Conservation (phyloP, 2,888 invertebrate species). For the Gandaritis pyraliata region DNA sequence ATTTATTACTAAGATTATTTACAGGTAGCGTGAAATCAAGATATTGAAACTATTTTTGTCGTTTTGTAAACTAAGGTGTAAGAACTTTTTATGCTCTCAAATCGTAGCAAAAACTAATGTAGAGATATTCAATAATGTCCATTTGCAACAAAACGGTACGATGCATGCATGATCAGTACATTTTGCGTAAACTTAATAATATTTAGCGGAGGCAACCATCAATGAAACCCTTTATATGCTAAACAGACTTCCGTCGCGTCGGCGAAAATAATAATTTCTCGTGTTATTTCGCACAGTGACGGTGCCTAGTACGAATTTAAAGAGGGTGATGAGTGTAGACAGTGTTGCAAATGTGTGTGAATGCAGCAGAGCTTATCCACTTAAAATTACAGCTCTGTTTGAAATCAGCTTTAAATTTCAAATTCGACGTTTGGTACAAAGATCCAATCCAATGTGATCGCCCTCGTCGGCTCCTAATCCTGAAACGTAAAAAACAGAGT, state of each 20-base stretch:
- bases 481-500: no score
- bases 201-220: slow-evolving; percentile 51
- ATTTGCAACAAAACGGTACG: slow-evolving; percentile 32
- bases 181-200: slow-evolving; percentile 50
- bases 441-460: no score
- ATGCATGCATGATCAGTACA: background rate
- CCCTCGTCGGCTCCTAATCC: no score
- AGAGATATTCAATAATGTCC: slow-evolving; percentile 19
- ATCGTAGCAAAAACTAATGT: slow-evolving; percentile 35
- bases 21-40: background rate
- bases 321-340: slow-evolving; percentile 54
- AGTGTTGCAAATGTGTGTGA: slow-evolving; percentile 49
- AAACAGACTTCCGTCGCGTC: slow-evolving; percentile 56
- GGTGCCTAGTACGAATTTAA: slow-evolving; percentile 51
- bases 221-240: slow-evolving; percentile 61
- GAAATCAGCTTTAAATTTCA: background rate
- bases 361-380: background rate
- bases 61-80: background rate
- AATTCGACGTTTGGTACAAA: background rate
- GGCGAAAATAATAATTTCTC: slow-evolving; percentile 55
- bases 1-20: no score
- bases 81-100: slow-evolving; percentile 7
- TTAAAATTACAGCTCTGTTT: background rate
- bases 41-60: background rate
- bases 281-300: slow-evolving; percentile 40